Conservation (phyloP, 2,888 invertebrate species). For the Caenorhabditis uteleia region DNA sequence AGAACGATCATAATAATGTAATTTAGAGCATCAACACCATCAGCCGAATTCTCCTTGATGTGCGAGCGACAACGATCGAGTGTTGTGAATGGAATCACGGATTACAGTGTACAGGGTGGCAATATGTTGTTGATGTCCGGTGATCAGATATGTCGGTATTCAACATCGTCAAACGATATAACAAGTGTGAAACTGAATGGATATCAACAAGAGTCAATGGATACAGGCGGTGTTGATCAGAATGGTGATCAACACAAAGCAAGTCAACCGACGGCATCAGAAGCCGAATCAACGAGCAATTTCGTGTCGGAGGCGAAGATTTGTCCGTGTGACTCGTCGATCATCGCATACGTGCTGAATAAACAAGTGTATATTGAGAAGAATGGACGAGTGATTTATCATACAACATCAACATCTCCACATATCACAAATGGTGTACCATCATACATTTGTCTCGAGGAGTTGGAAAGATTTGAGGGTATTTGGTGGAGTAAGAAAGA, state of each 20-base stretch:
- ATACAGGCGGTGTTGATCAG: no score
- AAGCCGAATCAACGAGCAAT: background rate
- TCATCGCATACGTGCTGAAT: slow-evolving; percentile 38
- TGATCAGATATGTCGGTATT: slow-evolving; percentile 24
- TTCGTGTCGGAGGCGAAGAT: slow-evolving; percentile 37
- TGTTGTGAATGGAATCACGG: slow-evolving; percentile 38
- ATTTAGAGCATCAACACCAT: slow-evolving; percentile 30
- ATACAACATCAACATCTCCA: slow-evolving; percentile 10
- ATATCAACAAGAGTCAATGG: no score
- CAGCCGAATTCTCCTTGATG: slow-evolving; percentile 42
- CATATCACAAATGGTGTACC: slow-evolving; percentile 79
- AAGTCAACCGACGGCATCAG: background rate
- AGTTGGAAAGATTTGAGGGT: slow-evolving; percentile 92
- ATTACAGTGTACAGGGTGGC: slow-evolving; percentile 14
- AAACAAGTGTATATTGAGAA: slow-evolving; percentile 42
- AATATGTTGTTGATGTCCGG: slow-evolving; percentile 32
- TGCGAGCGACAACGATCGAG: slow-evolving; percentile 43
- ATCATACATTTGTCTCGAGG: slow-evolving; percentile 97
- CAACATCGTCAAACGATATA: background rate
- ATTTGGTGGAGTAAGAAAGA: slow-evolving; percentile 93
- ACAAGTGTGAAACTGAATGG: background rate
- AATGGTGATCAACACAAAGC: no score
- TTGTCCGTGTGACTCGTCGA: slow-evolving; percentile 20
- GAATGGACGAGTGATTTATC: slow-evolving; percentile 14
- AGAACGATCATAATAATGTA: background rate